Evolutionary conservation across 2,888 invertebrate species (phyloP).

Genomic region (Noctuana brunneofusca): DNA sequence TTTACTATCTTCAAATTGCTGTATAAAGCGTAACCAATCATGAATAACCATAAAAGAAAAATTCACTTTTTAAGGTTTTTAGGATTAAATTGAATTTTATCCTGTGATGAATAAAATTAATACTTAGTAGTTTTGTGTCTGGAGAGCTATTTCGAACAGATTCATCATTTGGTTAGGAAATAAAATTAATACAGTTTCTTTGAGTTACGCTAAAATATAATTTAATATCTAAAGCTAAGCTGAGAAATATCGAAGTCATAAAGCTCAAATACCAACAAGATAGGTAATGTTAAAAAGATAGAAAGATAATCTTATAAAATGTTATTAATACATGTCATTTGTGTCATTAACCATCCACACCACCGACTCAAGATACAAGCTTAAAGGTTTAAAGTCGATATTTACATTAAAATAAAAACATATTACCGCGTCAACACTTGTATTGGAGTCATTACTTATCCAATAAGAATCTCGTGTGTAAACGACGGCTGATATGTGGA

Average conservation of each 20-base stretch:
- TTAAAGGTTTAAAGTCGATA: constrained; percentile 23
- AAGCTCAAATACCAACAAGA: not conserved
- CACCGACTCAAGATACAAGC: not conserved
- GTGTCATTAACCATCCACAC: constrained; percentile 3
- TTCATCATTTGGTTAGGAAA: too few species aligned
- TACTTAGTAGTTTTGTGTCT: too few species aligned
- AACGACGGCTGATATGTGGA: constrained; percentile 36
- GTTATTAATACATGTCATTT: constrained; percentile 11
- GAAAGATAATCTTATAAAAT: constrained; percentile 8
- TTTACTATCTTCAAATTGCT: too few species aligned
- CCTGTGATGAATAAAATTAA: too few species aligned
- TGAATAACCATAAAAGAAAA: too few species aligned
- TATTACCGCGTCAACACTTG: constrained; percentile 32
- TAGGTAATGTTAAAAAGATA: not conserved
- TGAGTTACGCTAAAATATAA: too few species aligned
- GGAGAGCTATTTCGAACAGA: too few species aligned
- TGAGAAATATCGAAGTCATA: not conserved
- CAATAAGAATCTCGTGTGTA: constrained; percentile 31
- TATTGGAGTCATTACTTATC: constrained; percentile 33
- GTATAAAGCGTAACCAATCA: too few species aligned
- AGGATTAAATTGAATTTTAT: too few species aligned
- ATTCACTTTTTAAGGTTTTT: too few species aligned
- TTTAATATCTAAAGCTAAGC: too few species aligned
- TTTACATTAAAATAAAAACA: constrained; percentile 34
- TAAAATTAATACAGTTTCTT: too few species aligned